Percentiles rank a stretch among this genome's conserved stretches.
Evolutionary conservation across 2,113 vertebrate genomes (phyloP).

Genomic region (Casuarius casuarius): DNA sequence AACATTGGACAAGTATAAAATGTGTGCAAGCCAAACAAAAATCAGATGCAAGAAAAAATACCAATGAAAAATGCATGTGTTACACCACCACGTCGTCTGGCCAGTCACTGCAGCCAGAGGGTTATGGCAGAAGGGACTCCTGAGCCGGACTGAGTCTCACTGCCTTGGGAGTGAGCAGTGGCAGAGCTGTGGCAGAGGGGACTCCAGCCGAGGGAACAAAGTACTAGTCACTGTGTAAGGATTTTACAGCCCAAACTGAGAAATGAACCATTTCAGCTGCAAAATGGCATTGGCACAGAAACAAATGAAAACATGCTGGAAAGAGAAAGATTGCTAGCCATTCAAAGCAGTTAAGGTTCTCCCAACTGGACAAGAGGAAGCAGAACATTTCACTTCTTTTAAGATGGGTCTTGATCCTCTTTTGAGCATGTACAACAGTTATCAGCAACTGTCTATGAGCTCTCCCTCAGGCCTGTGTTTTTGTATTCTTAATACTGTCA

Average conservation of each 20-base stretch:
- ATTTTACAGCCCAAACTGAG: background rate
- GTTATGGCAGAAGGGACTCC: background rate
- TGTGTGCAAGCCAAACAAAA: background rate
- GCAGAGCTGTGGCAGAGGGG: background rate
- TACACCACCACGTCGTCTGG: background rate
- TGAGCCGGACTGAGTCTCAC: background rate
- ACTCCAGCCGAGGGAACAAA: background rate
- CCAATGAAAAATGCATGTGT: background rate
- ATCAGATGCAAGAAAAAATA: background rate
- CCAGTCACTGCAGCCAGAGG: background rate
- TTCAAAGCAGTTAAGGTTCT: background rate
- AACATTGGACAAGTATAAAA: background rate
- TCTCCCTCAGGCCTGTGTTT: background rate
- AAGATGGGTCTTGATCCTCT: background rate
- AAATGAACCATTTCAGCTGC: background rate
- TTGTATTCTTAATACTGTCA: background rate
- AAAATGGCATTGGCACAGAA: background rate
- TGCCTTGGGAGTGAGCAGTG: background rate
- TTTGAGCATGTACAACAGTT: rapidly evolving
- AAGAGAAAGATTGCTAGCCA: background rate
- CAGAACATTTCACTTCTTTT: background rate
- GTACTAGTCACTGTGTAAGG: rapidly evolving
- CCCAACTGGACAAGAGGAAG: background rate
- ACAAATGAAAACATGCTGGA: background rate
- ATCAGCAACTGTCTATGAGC: background rate